These are phyloP conservation scores for Rhopalosiphum maidis DNA, from an alignment of 1,140 invertebrate genomes.

Conservation along the genomic window DNA sequence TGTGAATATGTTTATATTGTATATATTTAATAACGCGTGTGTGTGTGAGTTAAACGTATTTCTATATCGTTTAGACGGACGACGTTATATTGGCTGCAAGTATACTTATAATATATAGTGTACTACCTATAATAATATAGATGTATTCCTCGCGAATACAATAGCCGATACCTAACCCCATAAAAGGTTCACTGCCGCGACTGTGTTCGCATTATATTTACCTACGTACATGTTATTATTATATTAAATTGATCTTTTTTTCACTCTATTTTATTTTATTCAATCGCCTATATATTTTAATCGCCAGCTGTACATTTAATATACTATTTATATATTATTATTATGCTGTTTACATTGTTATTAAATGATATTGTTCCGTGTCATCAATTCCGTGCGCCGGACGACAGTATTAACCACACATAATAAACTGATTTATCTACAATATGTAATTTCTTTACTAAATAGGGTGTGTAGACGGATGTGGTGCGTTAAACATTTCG, in stretches of 20 bases:
- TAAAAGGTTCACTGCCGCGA: neutral
- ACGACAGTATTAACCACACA: neutral
- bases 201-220: neutral
- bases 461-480: neutral
- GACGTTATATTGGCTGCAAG: neutral
- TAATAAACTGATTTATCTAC: neutral
- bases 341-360: neutral
- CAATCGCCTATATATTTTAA: neutral
- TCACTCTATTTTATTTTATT: neutral
- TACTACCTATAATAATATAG: neutral
- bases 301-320: neutral
- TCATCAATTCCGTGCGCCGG: neutral
- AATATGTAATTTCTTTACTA: neutral
- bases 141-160: neutral
- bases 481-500: too few species aligned
- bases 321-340: neutral
- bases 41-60: neutral
- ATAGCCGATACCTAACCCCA: neutral
- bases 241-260: constrained; percentile 1
- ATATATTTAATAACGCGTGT: neutral
- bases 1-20: neutral
- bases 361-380: neutral
- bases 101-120: neutral
- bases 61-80: neutral
- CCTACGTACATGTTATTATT: neutral